Percentiles rank a stretch among this genome's conserved stretches.
phyloP scores from a whole-genome alignment of 2,888 invertebrate genomes.

The Listrodromus nycthemerus region DNA sequence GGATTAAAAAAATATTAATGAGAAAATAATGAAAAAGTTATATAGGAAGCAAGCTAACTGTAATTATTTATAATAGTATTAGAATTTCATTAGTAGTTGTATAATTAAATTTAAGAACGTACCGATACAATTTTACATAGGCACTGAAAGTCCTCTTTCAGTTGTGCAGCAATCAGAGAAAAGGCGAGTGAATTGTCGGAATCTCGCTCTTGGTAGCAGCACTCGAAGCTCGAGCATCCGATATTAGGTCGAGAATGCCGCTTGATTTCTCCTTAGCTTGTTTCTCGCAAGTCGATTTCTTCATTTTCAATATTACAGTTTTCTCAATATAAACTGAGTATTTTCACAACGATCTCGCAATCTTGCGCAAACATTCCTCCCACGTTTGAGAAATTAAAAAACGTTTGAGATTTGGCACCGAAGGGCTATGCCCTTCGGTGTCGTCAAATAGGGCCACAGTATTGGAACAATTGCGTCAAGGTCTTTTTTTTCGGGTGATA shows the following conservation, averaged over 20 bases:
- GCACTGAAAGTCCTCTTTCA: slow-evolving; percentile 40
- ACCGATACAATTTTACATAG: slow-evolving; percentile 46
- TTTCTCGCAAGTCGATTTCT: too few relatives aligned
- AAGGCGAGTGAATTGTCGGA: slow-evolving; percentile 32
- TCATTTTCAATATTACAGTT: slow-evolving; percentile 16
- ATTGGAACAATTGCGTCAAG: too few relatives aligned
- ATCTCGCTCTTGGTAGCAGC: slow-evolving; percentile 25
- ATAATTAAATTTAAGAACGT: too few relatives aligned
- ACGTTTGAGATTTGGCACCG: too few relatives aligned
- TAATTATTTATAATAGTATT: too few relatives aligned
- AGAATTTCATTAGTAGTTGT: too few relatives aligned
- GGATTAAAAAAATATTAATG: too few relatives aligned
- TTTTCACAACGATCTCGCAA: slow-evolving; percentile 35
- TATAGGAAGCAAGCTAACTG: too few relatives aligned
- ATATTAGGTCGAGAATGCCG: slow-evolving; percentile 29
- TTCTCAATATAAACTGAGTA: slow-evolving; percentile 33
- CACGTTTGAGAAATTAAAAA: slow-evolving; percentile 14
- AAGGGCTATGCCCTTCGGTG: too few relatives aligned
- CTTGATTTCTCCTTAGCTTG: slow-evolving; percentile 22
- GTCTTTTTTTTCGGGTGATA: too few relatives aligned
- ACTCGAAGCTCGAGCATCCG: slow-evolving; percentile 26
- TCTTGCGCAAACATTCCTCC: slow-evolving; percentile 25
- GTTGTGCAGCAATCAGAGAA: slow-evolving; percentile 21
- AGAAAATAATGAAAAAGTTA: too few relatives aligned
- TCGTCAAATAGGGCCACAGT: too few relatives aligned